phyloP scores from a whole-genome alignment of 2,113 vertebrate genomes.

The Macrotus californicus region DNA sequence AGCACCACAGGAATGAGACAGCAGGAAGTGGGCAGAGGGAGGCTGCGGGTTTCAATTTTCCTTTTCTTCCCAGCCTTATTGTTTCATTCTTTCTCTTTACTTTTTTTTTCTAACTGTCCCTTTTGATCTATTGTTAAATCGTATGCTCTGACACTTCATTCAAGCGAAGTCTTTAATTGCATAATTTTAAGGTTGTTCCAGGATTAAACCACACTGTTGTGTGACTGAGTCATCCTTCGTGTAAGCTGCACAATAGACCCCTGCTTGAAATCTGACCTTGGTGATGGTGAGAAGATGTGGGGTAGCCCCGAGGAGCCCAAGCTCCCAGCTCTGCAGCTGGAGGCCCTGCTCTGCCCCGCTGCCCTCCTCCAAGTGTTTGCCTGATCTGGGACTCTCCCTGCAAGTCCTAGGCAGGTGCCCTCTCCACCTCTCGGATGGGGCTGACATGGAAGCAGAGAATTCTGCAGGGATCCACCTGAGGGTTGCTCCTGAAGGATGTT shows the following conservation, averaged over 20 bases:
- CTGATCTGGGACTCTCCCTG: no score
- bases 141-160: not conserved
- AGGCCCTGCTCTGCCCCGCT: not conserved
- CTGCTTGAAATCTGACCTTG: not conserved
- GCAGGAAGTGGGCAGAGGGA: not conserved
- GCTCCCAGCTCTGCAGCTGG: no score
- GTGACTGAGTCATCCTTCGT: not conserved
- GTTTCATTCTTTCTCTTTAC: constrained; percentile 1
- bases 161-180: not conserved
- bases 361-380: fast-evolving
- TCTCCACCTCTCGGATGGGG: not conserved
- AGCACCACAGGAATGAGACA: not conserved
- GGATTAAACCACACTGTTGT: not conserved
- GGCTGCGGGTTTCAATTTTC: constrained; percentile 28
- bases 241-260: not conserved
- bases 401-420: not conserved
- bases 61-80: constrained; percentile 43
- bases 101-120: not conserved
- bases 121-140: constrained; percentile 17
- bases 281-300: not conserved
- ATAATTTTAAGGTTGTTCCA: not conserved
- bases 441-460: not conserved
- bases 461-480: not conserved
- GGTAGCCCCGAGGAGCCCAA: fast-evolving
- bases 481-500: no score